phyloP scores from a whole-genome alignment of 2,888 invertebrate genomes.

The Tetanocera ferruginea region DNA sequence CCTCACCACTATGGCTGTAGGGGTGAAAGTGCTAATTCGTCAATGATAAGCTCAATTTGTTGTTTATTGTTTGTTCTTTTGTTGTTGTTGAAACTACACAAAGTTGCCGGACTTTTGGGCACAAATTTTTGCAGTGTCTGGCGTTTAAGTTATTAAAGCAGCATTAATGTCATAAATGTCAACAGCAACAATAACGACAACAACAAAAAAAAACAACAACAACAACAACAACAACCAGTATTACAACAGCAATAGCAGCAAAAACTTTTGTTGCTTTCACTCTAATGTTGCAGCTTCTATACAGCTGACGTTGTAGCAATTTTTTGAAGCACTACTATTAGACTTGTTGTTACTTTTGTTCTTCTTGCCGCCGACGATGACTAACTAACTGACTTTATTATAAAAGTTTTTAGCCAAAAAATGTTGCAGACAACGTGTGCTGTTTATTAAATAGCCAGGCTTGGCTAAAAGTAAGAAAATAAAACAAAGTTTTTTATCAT shows the following conservation, averaged over 20 bases:
- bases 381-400: slow-evolving; percentile 29
- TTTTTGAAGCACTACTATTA: background rate
- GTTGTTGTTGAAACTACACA: background rate
- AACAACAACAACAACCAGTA: too few species aligned
- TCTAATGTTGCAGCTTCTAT: background rate
- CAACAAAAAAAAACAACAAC: too few species aligned
- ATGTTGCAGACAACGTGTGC: slow-evolving; percentile 23
- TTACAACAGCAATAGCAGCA: too few species aligned
- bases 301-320: background rate
- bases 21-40: slow-evolving; percentile 62
- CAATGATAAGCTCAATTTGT: slow-evolving; percentile 65
- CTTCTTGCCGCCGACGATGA: background rate
- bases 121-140: too few species aligned
- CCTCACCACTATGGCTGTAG: background rate
- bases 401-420: slow-evolving; percentile 33
- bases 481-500: too few species aligned
- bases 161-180: background rate
- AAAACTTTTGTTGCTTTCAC: too few species aligned
- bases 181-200: too few species aligned
- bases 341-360: background rate
- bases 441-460: slow-evolving; percentile 22
- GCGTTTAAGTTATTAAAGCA: background rate
- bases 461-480: too few species aligned
- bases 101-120: too few species aligned
- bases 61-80: slow-evolving; percentile 13